Evolutionary conservation across 2,888 invertebrate species (phyloP).

Genomic region (Craniophora ligustri): DNA sequence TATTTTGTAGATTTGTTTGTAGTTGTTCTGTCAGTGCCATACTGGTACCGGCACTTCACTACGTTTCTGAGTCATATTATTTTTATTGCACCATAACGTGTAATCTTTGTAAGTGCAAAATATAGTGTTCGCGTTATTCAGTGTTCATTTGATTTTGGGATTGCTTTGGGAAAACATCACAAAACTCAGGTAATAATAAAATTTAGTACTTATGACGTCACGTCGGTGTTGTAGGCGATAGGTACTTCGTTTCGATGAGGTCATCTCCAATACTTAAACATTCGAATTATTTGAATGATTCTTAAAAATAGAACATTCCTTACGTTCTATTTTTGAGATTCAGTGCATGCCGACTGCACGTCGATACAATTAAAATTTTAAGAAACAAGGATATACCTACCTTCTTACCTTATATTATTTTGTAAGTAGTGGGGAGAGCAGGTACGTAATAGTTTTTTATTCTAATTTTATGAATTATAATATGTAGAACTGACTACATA

Average conservation of each 20-base stretch:
- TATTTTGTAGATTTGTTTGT: no score
- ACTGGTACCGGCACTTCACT: neutral
- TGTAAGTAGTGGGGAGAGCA: no score
- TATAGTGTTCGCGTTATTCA: neutral
- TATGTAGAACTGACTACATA: no score
- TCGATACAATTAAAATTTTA: no score
- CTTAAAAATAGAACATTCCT: neutral
- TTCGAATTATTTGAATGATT: neutral
- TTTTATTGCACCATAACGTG: neutral
- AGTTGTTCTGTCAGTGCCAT: no score
- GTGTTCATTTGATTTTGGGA: neutral
- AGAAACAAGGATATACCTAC: no score
- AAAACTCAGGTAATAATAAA: neutral
- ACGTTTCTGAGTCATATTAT: neutral
- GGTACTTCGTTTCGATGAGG: neutral
- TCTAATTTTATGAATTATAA: no score
- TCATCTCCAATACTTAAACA: neutral
- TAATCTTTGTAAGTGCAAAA: neutral
- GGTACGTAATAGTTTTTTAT: no score
- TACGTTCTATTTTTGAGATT: neutral
- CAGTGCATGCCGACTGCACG: no score
- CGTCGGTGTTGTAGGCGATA: no score
- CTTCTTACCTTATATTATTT: no score
- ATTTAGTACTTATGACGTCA: no score
- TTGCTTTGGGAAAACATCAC: neutral